Conservation (phyloP, 2,113 vertebrate genomes). For the Formicarius rufipectus region DNA sequence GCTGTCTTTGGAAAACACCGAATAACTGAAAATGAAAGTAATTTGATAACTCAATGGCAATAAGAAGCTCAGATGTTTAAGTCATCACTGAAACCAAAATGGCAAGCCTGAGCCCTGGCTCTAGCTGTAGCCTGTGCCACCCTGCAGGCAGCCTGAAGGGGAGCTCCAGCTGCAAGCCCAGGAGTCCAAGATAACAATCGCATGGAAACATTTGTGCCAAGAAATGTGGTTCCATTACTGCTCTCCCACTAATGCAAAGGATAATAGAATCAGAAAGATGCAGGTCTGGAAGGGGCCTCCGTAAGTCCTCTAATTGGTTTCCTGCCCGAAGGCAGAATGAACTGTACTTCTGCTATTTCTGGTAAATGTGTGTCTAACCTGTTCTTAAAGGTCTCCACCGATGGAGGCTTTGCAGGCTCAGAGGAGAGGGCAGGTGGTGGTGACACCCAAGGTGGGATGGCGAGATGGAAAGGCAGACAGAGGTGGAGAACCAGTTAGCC, state of each 20-base stretch:
- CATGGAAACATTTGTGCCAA: neutral
- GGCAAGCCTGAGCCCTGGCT: neutral
- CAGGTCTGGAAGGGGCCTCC: constrained; percentile 18
- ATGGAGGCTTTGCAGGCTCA: neutral
- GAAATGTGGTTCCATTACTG: constrained; percentile 20
- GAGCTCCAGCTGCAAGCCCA: neutral
- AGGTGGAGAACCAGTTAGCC: neutral
- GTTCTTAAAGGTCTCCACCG: neutral
- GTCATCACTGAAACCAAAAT: neutral
- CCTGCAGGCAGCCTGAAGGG: neutral
- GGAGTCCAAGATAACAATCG: neutral
- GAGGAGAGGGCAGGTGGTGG: neutral
- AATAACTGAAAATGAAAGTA: neutral
- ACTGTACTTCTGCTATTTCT: constrained; percentile 11
- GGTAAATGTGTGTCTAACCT: constrained; percentile 17
- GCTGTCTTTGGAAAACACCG: neutral
- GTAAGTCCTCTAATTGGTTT: constrained; percentile 36
- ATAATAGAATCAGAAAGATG: constrained; percentile 44
- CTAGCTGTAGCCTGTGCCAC: neutral
- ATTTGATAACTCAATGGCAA: neutral
- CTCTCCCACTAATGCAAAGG: constrained; percentile 23
- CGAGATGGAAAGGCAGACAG: neutral
- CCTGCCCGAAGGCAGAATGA: constrained; percentile 35
- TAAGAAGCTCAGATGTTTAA: neutral
- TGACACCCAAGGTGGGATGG: neutral